A percentile compares a stretch with the other conserved stretches of the same genome.
phyloP scores from a whole-genome alignment of 1,140 invertebrate species.

The Sipha flava region DNA sequence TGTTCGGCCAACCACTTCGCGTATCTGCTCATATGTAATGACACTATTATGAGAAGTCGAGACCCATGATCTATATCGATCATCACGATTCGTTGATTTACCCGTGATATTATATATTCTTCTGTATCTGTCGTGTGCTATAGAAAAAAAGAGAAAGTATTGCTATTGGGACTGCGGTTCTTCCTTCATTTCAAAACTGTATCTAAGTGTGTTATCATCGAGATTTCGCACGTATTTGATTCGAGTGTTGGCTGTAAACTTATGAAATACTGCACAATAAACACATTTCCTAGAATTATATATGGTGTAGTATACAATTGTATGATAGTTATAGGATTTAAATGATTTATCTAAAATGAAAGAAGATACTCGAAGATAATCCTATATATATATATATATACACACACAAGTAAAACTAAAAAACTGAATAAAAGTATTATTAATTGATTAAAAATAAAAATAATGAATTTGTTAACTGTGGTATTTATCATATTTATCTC shows the following conservation, averaged over 20 bases:
- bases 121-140: slow-evolving; percentile 20
- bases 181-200: background rate
- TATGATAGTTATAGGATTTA: background rate
- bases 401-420: background rate
- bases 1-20: background rate
- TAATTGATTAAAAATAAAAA: no score
- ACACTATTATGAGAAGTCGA: slow-evolving; percentile 23
- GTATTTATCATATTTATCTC: no score
- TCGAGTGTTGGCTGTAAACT: background rate
- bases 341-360: background rate
- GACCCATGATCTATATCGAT: slow-evolving; percentile 25
- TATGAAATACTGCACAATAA: background rate
- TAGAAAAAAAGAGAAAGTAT: slow-evolving; percentile 24
- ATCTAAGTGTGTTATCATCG: slow-evolving; percentile 25
- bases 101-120: slow-evolving; percentile 2
- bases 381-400: background rate
- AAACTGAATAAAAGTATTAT: background rate
- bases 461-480: no score
- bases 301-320: background rate
- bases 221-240: slow-evolving; percentile 10
- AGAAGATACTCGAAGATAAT: no score
- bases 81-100: slow-evolving; percentile 29
- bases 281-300: background rate
- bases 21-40: background rate
- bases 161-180: background rate